Evolutionary conservation across 2,888 invertebrate species (phyloP).

Genomic region (Epinotia brunnichana): DNA sequence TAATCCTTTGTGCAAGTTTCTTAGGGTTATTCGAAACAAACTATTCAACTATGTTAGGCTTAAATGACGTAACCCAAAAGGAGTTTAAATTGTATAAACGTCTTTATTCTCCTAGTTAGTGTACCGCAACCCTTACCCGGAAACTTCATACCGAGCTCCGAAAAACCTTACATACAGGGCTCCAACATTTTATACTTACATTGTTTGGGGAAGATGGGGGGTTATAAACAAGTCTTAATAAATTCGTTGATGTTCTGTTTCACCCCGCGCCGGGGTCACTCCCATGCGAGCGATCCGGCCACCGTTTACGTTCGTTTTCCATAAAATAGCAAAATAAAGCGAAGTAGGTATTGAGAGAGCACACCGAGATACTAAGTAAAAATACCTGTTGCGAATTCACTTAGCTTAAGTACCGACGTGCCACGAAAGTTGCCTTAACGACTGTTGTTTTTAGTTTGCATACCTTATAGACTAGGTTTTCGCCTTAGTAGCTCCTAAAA

Average conservation of each 20-base stretch:
- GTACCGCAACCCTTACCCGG: neutral
- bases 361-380: constrained; percentile 35
- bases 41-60: neutral
- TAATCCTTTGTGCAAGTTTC: constrained; percentile 8
- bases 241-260: constrained; percentile 39
- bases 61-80: constrained; percentile 1
- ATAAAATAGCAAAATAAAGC: constrained; percentile 40
- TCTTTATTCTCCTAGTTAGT: neutral
- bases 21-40: constrained; percentile 1
- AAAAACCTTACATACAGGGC: constrained; percentile 13
- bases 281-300: constrained; percentile 40
- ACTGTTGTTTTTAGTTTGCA: constrained; percentile 32
- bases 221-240: constrained; percentile 42
- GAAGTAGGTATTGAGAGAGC: constrained; percentile 19
- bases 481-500: constrained; percentile 21
- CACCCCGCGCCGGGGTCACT: constrained; percentile 38
- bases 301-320: constrained; percentile 39
- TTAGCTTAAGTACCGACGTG: constrained; percentile 32
- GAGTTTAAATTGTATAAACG: neutral
- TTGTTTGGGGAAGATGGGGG: constrained; percentile 34
- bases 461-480: constrained; percentile 31
- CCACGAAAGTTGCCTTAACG: constrained; percentile 31
- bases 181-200: constrained; percentile 33
- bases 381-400: constrained; percentile 30
- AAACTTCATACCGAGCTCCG: constrained; percentile 8